phyloP scores from a whole-genome alignment of 23 tunicate species.

The Phallusia fumigata region DNA sequence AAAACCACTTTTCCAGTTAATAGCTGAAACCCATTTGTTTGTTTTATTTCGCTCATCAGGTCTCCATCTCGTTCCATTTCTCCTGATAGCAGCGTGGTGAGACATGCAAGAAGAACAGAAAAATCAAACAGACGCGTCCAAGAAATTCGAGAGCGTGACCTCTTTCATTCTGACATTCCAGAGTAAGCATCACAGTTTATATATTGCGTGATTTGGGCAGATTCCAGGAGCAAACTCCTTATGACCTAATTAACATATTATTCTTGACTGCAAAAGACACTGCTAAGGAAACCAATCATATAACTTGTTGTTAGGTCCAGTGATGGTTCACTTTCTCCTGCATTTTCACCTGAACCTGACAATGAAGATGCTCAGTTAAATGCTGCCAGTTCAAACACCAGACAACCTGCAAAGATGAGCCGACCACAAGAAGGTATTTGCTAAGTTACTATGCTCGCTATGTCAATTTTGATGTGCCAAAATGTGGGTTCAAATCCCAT shows the following conservation, averaged over 20 bases:
- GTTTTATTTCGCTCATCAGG: too few relatives aligned
- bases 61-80: constrained; percentile 2
- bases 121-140: background rate
- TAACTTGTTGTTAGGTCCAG: constrained; percentile 18
- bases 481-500: too few relatives aligned
- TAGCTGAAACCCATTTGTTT: too few relatives aligned
- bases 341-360: constrained; percentile 88
- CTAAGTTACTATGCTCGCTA: too few relatives aligned
- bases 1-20: too few relatives aligned
- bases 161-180: background rate
- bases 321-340: constrained; percentile 74
- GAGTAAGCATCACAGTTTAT: background rate
- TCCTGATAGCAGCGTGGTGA: constrained; percentile 3
- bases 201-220: background rate
- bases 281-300: too few relatives aligned
- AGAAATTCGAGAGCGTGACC: background rate
- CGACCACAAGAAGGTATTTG: background rate
- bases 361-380: background rate
- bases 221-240: too few relatives aligned
- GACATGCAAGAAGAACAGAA: background rate
- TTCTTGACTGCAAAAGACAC: too few relatives aligned
- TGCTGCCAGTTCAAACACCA: background rate
- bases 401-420: background rate
- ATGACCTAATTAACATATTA: too few relatives aligned
- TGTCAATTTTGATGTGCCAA: too few relatives aligned